phyloP scores from a whole-genome alignment of 23 tunicate species.

The Trididemnum clinides region DNA sequence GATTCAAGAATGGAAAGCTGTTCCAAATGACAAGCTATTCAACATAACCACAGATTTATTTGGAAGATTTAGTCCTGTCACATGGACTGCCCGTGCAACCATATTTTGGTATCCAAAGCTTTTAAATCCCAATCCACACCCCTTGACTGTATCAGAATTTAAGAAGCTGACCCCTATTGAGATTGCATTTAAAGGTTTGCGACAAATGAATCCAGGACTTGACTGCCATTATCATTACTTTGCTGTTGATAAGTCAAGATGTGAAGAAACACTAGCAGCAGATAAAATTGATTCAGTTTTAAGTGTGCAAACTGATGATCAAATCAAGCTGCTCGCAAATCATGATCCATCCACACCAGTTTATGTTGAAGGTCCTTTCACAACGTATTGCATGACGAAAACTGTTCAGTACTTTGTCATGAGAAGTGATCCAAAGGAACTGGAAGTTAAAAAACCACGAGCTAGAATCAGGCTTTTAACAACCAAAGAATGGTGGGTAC shows the following conservation, averaged over 20 bases:
- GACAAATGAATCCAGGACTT: conserved; percentile 83
- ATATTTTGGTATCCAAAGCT: conserved; percentile 85
- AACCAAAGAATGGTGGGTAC: conserved; percentile 78
- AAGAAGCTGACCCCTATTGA: conserved; percentile 61
- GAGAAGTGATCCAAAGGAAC: conserved; percentile 62
- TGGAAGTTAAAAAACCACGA: not conserved
- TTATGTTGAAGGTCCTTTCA: conserved; percentile 74
- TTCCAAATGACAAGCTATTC: conserved; percentile 63
- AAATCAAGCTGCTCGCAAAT: conserved; percentile 41
- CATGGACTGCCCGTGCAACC: conserved; percentile 30
- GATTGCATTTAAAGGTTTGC: conserved; percentile 71
- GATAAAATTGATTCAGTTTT: conserved; percentile 52
- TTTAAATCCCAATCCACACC: conserved; percentile 25
- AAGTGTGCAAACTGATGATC: conserved; percentile 69
- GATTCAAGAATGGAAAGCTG: conserved; percentile 49
- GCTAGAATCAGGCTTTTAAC: conserved; percentile 29
- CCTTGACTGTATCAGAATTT: conserved; percentile 27
- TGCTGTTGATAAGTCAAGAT: conserved; percentile 37
- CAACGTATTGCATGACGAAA: conserved; percentile 38
- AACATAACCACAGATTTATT: conserved; percentile 56
- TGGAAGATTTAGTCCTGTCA: conserved; percentile 76
- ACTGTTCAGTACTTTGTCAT: conserved; percentile 76
- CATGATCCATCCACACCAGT: conserved; percentile 70
- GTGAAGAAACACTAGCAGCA: conserved; percentile 27
- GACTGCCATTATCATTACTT: conserved; percentile 51